Conservation (phyloP, 2,113 vertebrate species). For the Antechinus stuartii region DNA sequence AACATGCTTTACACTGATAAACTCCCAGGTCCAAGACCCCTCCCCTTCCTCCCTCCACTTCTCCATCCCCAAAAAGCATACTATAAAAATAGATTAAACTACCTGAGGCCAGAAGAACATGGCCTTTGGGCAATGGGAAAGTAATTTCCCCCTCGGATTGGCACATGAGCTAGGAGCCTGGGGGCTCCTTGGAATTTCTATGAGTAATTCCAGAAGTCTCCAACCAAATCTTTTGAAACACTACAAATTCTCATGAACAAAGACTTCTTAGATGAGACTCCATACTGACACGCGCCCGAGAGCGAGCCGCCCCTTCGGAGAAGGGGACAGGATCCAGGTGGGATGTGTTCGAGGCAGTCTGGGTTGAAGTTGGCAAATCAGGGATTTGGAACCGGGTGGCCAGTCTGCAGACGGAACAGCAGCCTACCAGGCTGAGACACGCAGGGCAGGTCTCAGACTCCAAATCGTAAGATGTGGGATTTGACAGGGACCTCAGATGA, state of each 20-base stretch:
- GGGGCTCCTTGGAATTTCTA: background rate
- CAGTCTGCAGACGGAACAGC: background rate
- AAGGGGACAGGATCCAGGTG: background rate
- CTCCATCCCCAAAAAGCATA: background rate
- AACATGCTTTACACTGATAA: background rate
- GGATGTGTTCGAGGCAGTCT: background rate
- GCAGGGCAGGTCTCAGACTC: background rate
- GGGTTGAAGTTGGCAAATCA: background rate
- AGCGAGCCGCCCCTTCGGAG: background rate
- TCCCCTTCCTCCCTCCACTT: background rate
- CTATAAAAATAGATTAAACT: background rate
- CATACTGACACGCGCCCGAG: background rate
- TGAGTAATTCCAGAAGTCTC: background rate
- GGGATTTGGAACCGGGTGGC: background rate
- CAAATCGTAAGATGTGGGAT: background rate
- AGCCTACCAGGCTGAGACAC: background rate
- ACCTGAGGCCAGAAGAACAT: background rate
- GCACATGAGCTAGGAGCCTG: background rate
- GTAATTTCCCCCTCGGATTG: background rate
- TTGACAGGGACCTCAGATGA: background rate
- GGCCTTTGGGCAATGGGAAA: background rate
- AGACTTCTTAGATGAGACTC: background rate
- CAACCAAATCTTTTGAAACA: background rate
- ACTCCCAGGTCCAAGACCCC: background rate
- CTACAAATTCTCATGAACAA: background rate